Evolutionary conservation across 1,140 invertebrate genomes (phyloP).

Genomic region (Asbolus verrucosus): DNA sequence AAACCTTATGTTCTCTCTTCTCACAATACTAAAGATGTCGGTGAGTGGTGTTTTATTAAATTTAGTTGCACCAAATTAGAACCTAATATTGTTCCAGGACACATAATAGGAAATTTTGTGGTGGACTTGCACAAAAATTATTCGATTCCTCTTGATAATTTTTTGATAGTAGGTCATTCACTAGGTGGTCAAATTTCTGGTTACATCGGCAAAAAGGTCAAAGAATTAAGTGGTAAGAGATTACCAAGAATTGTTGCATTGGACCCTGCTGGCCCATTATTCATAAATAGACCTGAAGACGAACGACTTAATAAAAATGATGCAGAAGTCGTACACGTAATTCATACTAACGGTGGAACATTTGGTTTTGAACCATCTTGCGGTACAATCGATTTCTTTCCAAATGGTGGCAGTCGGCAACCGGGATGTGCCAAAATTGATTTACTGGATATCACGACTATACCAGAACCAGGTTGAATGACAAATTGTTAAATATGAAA

Average conservation of each 20-base stretch:
- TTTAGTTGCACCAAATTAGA: neutral
- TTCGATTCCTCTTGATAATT: neutral
- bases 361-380: constrained; percentile 78
- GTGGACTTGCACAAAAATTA: neutral
- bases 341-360: constrained; percentile 87
- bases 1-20: constrained; percentile 57
- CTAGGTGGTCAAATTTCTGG: constrained; percentile 81
- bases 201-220: constrained; percentile 71
- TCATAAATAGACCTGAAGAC: constrained; percentile 53
- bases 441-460: neutral
- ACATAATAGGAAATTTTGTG: constrained; percentile 6
- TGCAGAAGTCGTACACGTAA: constrained; percentile 88
- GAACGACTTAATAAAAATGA: constrained; percentile 68
- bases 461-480: constrained; percentile 1
- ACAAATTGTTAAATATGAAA: neutral
- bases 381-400: constrained; percentile 89
- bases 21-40: constrained; percentile 59
- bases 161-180: constrained; percentile 74
- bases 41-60: constrained; percentile 34
- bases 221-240: constrained; percentile 54
- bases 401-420: constrained; percentile 81
- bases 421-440: constrained; percentile 76
- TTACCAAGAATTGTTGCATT: constrained; percentile 68
- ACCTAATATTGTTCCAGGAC: neutral
- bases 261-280: constrained; percentile 76